Conservation (phyloP, 2,888 invertebrate species). For the Cremastinae sp. region DNA sequence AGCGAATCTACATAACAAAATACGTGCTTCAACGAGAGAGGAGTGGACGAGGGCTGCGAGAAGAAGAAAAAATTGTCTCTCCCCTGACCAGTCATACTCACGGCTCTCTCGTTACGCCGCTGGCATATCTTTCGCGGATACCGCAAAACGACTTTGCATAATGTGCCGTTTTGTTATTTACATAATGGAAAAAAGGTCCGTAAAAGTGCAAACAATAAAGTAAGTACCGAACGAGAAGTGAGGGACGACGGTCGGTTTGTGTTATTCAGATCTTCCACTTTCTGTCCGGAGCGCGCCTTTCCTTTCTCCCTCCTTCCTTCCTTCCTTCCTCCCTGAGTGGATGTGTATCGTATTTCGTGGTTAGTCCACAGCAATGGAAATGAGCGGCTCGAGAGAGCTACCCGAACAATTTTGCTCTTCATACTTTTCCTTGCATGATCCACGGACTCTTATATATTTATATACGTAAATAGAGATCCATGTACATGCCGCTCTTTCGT, state of each 20-base stretch:
- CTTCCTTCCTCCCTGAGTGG: conserved; percentile 13
- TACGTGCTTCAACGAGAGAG: conserved; percentile 33
- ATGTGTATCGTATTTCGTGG: conserved; percentile 50
- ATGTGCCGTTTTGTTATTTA: conserved; percentile 61
- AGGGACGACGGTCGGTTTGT: conserved; percentile 21
- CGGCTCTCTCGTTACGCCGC: conserved; percentile 23
- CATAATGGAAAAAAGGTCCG: conserved; percentile 61
- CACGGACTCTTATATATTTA: conserved; percentile 4
- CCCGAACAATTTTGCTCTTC: conserved; percentile 50
- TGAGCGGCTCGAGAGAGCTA: conserved; percentile 39
- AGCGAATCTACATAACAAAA: conserved; percentile 54
- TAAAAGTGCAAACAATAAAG: conserved; percentile 63
- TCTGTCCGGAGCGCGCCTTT: neutral
- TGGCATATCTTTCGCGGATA: conserved; percentile 45
- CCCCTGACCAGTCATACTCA: conserved; percentile 8
- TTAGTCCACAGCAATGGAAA: conserved; percentile 43
- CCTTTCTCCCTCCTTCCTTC: neutral
- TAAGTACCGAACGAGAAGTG: conserved; percentile 54
- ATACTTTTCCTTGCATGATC: conserved; percentile 25
- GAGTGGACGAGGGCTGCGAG: neutral
- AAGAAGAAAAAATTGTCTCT: conserved; percentile 19
- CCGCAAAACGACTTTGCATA: conserved; percentile 62
- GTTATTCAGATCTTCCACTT: conserved; percentile 28
- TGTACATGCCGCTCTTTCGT: neutral
- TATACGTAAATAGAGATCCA: conserved; percentile 19